Evolutionary conservation across 2,113 vertebrate species (phyloP).

Genomic region (Pteruthius melanotis): DNA sequence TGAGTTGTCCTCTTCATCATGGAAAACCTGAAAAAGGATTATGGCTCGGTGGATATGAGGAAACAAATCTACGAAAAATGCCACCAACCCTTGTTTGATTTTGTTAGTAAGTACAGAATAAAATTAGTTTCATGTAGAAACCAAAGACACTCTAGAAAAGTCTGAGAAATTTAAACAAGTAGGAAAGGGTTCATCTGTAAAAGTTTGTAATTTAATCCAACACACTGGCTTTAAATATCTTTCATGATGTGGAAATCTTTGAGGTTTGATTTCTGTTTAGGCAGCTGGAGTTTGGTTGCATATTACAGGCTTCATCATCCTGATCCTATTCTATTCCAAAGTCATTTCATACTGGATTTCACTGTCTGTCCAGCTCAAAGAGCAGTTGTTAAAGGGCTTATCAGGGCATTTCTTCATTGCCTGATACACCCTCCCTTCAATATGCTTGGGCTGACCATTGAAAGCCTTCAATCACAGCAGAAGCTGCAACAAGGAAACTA

Average conservation of each 20-base stretch:
- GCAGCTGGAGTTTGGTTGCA: neutral
- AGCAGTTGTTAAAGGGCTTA: neutral
- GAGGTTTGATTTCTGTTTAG: neutral
- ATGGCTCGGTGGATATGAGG: neutral
- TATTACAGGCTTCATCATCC: neutral
- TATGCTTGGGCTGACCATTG: neutral
- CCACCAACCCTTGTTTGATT: neutral
- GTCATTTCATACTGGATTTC: neutral
- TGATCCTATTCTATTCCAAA: neutral
- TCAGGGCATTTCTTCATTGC: neutral
- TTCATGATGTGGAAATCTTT: neutral
- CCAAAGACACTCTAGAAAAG: neutral
- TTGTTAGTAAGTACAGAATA: neutral
- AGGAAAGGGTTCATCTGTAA: neutral
- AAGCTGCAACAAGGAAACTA: neutral
- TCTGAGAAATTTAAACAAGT: neutral
- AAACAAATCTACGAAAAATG: neutral
- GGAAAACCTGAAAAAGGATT: neutral
- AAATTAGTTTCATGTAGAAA: neutral
- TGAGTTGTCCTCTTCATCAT: neutral
- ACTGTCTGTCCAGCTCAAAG: neutral
- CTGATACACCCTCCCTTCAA: neutral
- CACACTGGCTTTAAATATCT: neutral
- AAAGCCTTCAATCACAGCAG: neutral
- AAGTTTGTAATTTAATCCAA: neutral